Conservation (phyloP, 2,888 invertebrate genomes). For the Conops quadrifasciatus region DNA sequence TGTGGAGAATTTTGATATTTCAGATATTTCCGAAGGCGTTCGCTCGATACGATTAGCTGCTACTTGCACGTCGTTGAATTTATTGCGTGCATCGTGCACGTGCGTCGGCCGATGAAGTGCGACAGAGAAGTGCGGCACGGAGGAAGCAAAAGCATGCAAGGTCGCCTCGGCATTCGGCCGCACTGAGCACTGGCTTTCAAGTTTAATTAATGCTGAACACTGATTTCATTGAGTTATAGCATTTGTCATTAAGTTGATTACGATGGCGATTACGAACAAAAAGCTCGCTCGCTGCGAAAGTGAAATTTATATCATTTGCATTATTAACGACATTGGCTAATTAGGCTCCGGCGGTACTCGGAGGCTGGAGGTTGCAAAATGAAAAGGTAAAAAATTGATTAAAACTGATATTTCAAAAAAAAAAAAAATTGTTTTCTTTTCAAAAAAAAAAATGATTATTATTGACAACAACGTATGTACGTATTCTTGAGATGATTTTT, state of each 20-base stretch:
- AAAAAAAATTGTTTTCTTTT: background rate
- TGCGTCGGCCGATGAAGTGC: background rate
- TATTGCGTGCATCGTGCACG: background rate
- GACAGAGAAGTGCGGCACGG: background rate
- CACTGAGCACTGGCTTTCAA: conserved; percentile 9
- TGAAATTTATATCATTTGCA: conserved; percentile 8
- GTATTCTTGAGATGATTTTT: too few species aligned
- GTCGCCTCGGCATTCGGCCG: conserved; percentile 4
- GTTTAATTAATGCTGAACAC: conserved; percentile 33
- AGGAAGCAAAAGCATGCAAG: conserved; percentile 6
- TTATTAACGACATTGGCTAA: too few species aligned
- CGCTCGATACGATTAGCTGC: background rate
- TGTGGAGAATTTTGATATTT: conserved; percentile 14
- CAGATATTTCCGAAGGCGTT: conserved; percentile 16
- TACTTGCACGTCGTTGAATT: conserved; percentile 3
- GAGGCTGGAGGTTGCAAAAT: too few species aligned
- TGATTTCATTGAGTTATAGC: conserved; percentile 23
- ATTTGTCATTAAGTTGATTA: conserved; percentile 24
- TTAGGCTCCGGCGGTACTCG: too few species aligned
- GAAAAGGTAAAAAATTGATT: background rate
- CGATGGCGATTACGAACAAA: background rate
- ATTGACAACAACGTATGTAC: too few species aligned
- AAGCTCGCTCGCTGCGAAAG: background rate
- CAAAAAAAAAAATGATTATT: too few species aligned
- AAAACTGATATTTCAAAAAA: background rate